These are phyloP conservation scores for Hylyphantes graminicola DNA, from an alignment of 1,140 invertebrate species.

Conservation along the genomic window DNA sequence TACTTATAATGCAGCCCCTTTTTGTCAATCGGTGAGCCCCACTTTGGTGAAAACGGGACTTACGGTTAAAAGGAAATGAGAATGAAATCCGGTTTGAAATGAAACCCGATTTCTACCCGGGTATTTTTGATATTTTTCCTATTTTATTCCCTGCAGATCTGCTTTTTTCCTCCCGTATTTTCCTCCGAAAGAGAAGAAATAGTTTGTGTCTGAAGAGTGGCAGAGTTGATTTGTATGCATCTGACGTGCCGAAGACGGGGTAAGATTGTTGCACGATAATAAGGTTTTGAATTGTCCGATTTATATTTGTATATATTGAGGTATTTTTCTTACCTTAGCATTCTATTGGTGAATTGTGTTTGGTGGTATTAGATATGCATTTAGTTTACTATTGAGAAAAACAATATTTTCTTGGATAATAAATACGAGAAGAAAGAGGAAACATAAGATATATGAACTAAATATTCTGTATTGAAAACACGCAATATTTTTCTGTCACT, in stretches of 20 bases:
- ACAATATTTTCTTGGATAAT: no score
- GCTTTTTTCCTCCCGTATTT: slow-evolving; percentile 1
- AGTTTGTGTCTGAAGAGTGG: not conserved
- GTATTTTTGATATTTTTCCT: not conserved
- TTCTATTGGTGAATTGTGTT: not conserved
- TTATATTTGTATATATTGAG: not conserved
- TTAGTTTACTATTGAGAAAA: no score
- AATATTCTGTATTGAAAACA: no score
- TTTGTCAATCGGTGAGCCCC: not conserved
- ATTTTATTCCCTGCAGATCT: slow-evolving; percentile 21
- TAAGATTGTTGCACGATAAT: slow-evolving; percentile 12
- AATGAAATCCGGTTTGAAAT: slow-evolving; percentile 45
- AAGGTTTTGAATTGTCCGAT: slow-evolving; percentile 9
- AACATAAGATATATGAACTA: no score
- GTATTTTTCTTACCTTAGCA: not conserved
- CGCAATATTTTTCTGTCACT: no score
- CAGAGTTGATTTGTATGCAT: slow-evolving; percentile 15
- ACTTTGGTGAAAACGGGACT: slow-evolving; percentile 37
- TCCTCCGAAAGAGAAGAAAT: slow-evolving; percentile 1
- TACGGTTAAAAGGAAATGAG: slow-evolving; percentile 49
- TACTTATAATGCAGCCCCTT: slow-evolving; percentile 36
- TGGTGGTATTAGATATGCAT: no score
- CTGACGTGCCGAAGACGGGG: slow-evolving; percentile 1
- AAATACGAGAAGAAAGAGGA: no score
- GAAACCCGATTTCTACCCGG: slow-evolving; percentile 24